These are phyloP conservation scores for Ephestia elutella DNA, from an alignment of 1,140 invertebrate species.

Conservation along the genomic window DNA sequence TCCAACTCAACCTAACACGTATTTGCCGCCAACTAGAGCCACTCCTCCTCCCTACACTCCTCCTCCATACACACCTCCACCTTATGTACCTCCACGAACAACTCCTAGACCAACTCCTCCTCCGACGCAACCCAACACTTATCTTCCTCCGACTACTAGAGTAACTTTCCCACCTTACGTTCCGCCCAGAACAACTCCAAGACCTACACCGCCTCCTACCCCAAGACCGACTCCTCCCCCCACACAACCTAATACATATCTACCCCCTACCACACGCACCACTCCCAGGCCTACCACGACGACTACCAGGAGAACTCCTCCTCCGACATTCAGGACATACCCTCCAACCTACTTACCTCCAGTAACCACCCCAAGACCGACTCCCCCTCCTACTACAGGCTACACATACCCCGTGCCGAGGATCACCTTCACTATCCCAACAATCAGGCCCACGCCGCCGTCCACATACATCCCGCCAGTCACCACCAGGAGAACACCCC, in stretches of 20 bases:
- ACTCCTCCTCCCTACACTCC: constrained; percentile 13
- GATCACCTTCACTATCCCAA: constrained; percentile 47
- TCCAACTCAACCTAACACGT: constrained; percentile 7
- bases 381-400: constrained; percentile 38
- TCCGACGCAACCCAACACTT: constrained; percentile 13
- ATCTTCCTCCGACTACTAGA: constrained; percentile 7
- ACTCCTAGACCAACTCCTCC: constrained; percentile 16
- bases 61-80: constrained; percentile 8
- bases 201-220: constrained; percentile 21
- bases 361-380: constrained; percentile 5
- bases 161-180: neutral
- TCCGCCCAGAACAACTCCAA: constrained; percentile 5
- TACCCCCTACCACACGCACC: constrained; percentile 16
- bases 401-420: constrained; percentile 69
- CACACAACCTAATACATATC: too few species aligned
- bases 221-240: constrained; percentile 8
- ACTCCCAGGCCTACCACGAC: constrained; percentile 3
- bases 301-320: neutral
- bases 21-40: constrained; percentile 6
- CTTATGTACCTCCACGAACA: constrained; percentile 19
- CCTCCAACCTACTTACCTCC: constrained; percentile 19
- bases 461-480: too few species aligned
- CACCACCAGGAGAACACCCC: constrained; percentile 15
- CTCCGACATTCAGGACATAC: constrained; percentile 15
- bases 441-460: constrained; percentile 10